These are phyloP conservation scores for Paramuricea clavata DNA, from an alignment of 92 coral and sea anemone species.

Conservation along the genomic window DNA sequence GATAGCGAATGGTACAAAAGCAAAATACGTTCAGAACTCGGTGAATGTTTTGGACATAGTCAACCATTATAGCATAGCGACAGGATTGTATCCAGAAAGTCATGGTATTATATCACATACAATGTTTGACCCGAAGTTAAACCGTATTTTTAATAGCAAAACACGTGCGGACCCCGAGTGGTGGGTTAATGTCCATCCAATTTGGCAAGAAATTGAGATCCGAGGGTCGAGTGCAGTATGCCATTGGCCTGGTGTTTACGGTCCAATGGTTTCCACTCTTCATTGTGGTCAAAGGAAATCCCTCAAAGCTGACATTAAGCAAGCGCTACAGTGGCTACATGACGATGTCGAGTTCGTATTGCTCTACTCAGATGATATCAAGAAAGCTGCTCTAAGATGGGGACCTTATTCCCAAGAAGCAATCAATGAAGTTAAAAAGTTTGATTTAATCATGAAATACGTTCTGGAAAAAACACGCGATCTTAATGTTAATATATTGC, in stretches of 20 bases:
- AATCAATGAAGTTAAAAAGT: conserved; percentile 46
- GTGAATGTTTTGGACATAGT: conserved; percentile 83
- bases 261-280: conserved; percentile 55
- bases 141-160: conserved; percentile 65
- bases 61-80: conserved; percentile 84
- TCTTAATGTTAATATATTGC: conserved; percentile 71
- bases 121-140: conserved; percentile 81
- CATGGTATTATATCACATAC: conserved; percentile 85
- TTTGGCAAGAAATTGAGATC: conserved; percentile 84
- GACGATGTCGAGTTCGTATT: conserved; percentile 73
- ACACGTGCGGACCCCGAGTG: conserved; percentile 76
- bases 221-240: conserved; percentile 79
- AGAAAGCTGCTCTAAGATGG: conserved; percentile 71
- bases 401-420: conserved; percentile 72
- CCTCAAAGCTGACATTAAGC: conserved; percentile 71
- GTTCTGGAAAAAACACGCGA: conserved; percentile 64
- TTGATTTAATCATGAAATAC: conserved; percentile 74
- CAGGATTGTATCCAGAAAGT: conserved; percentile 88
- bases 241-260: conserved; percentile 85
- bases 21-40: conserved; percentile 71
- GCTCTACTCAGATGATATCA: conserved; percentile 85
- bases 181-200: conserved; percentile 89
- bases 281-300: conserved; percentile 68
- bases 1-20: conserved; percentile 74
- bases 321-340: conserved; percentile 70